These are phyloP conservation scores for Takifugu flavidus DNA, from an alignment of 2,113 vertebrate genomes.

Conservation along the genomic window DNA sequence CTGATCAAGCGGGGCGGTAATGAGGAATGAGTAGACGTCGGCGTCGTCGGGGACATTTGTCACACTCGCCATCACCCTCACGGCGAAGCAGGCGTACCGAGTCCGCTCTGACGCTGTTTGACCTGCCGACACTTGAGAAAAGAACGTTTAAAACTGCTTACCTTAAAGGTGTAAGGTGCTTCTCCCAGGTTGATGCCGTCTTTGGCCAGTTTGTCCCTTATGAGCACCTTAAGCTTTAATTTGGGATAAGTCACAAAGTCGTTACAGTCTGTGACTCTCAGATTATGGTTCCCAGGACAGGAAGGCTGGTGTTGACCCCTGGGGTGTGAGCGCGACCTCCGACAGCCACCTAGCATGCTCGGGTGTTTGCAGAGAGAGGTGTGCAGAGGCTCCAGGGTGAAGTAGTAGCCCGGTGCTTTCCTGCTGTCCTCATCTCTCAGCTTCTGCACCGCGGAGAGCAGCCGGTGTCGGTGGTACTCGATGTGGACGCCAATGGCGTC, in stretches of 20 bases:
- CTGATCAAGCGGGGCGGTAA: conserved; percentile 1
- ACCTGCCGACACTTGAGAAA: no score
- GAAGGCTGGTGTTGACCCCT: conserved; percentile 31
- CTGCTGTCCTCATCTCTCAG: conserved; percentile 81
- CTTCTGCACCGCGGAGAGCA: conserved; percentile 83
- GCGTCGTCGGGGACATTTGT: conserved; percentile 47
- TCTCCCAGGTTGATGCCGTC: conserved; percentile 90
- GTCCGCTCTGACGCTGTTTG: background rate
- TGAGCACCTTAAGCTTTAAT: conserved; percentile 92
- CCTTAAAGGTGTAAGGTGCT: conserved; percentile 88
- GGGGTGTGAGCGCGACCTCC: conserved; percentile 13
- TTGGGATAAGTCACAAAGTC: conserved; percentile 84
- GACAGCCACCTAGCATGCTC: conserved; percentile 37
- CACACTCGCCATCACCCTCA: conserved; percentile 38
- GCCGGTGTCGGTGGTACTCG: conserved; percentile 83
- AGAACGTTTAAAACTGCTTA: conserved; percentile 45
- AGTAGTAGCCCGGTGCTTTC: conserved; percentile 82
- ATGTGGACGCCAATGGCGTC: conserved; percentile 91
- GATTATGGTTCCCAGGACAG: conserved; percentile 67
- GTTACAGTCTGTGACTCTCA: conserved; percentile 55
- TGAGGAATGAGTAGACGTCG: conserved; percentile 23
- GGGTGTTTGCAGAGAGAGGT: conserved; percentile 39
- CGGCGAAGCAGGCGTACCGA: conserved; percentile 21
- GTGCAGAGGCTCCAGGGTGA: conserved; percentile 87
- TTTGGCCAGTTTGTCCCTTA: conserved; percentile 89